Base-by-base conservation (phyloP, 2,888 invertebrate species). In the Dioctria linearis region DNA sequence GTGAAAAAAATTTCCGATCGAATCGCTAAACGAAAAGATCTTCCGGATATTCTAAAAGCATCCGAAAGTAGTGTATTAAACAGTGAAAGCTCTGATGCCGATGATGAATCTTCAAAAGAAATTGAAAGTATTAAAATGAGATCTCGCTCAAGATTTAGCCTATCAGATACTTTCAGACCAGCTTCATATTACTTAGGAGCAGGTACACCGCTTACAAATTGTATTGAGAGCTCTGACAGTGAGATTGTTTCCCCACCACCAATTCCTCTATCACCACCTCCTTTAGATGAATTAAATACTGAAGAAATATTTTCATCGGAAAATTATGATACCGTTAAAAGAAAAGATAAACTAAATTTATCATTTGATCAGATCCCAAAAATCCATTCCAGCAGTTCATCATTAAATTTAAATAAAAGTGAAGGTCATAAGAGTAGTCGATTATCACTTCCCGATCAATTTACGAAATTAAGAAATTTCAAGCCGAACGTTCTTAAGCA, bases 91-190 rank as follows among this genome's bases (percentile, higher is more conserved):
- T 95, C 95, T 0, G 96, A 96, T 88, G 94, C 94, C 2, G 96
- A 96, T 85, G 95, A 96, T 86, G 96, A 96, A 88, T 93, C 93
- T 0, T 93, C 93, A 3, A 95, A 95, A 88, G 94, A 96, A 84
- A 59, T 54, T 9, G 93, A 94, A 84, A 91, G 91, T 0, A 90
- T 92, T 61, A 92, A 93, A 82, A 90, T 92, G 57, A 93, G 94
- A 3, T 91, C 94, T 65, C 93, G 95, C 84, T 92, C 93, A 0
- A 91, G 96, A 84, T 95, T 96, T 86, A 96, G 96, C 88, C 90
- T 96, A 80, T 96, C 96, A 1, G 96, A 96, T 86, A 96, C 94
- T 2, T 96, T 96, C 86, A 90, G 96, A 78, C 96, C 96, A 0
- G 96, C 96, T 0, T 96, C 96, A 0, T 96, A 96, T 86, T 96